Evolutionary conservation across 2,888 invertebrate species (phyloP), one percentile per base, ranked within the genome.

Genomic region (Linnaemya vulpina): DNA sequence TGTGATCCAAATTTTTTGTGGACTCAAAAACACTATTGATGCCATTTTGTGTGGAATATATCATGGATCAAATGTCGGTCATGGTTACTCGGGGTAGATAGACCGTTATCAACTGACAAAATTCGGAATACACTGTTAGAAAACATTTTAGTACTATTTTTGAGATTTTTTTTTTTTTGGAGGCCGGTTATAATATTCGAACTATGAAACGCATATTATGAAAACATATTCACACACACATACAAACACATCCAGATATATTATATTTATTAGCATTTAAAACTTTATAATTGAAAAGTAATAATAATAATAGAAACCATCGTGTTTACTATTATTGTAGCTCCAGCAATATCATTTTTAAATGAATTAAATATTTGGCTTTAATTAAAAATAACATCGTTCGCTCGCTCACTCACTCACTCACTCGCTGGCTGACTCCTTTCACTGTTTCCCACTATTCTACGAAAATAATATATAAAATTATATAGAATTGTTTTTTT

Each of bases 231-330:
- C 30, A 30, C 30, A 30, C 30, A 30, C 3, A 30, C 30, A 30
- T 5, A 30, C 2, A 30, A 2, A 5, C 30, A 2, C 30, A 30
- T 40, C 10, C 77, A 74, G 77, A 43, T 74, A 60, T 70, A 84
- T 79, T 79, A 79, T 75, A 75, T 71, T 79, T 83, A 79, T 51
- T 65, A 60, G 60, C 76, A 49, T 67, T 67, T 71, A 67, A 79
- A 79, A 79, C 17, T 67, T 71, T 70, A 73, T 68, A 80, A 80
- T 84, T 80, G 75, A 73, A 84, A 84, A 84, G 76, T 76, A 73
- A 75, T 76, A 80, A 75, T 15, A 76, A 74, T 43, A 49, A n/a
- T 30, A 30, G 5, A 30, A 30, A 30, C 30, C 30, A 30, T 30
- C 30, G 30, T 5, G 30, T 30, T 30, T 30, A 5, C 5, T 3